Evolutionary conservation across 2,113 vertebrate species (phyloP), one percentile per base, ranked within the genome.

Genomic region (Rhombomys opimus): DNA sequence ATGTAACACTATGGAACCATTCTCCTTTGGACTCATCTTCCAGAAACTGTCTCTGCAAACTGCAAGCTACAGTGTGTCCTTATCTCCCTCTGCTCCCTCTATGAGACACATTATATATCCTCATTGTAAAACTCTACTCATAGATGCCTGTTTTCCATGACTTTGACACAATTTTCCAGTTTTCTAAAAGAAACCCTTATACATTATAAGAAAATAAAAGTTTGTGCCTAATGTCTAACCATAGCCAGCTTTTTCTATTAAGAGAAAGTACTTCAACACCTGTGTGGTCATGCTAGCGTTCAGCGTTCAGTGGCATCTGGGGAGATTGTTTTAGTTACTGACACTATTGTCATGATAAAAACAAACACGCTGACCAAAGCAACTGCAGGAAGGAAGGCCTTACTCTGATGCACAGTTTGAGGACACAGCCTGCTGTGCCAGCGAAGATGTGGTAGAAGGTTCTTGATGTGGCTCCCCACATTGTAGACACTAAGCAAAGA

Each of bases 11-110:
- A 65, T 46, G 22, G 73, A 8, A 52, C 76, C 77, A 30, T 65
- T 57, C 22, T 91, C 52, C 54, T 68, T 90, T 81, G 18, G 23
- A 84, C 12, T 17, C 70, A 30, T 89, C 85, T 89, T 52, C 18
- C 81, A 82, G 72, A 77, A 67, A 96, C 61, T 94, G 9, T 70
- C 78, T 75, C n/a, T 95, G 72, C 76, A 97, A 87, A 78, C n/a
- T 95, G 72, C 76, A 97, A 87, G 75, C 35, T 23, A 1, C 20
- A 91, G 27, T 46, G 65, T 41, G 52, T 76, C 12, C 6, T 91
- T 89, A 87, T 95, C 73, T 94, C 10, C 90, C 91, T 96, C n/a
- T 95, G 10, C 35, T 87, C 67, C 61, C 70, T 41, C 50, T 88
- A 65, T 72, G 92, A 93, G n/a, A 77, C 35, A 76, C 2, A 57